Evolutionary conservation across 1,140 invertebrate species (phyloP), one percentile per base, ranked within the genome.

Genomic region (Chironomus tepperi): DNA sequence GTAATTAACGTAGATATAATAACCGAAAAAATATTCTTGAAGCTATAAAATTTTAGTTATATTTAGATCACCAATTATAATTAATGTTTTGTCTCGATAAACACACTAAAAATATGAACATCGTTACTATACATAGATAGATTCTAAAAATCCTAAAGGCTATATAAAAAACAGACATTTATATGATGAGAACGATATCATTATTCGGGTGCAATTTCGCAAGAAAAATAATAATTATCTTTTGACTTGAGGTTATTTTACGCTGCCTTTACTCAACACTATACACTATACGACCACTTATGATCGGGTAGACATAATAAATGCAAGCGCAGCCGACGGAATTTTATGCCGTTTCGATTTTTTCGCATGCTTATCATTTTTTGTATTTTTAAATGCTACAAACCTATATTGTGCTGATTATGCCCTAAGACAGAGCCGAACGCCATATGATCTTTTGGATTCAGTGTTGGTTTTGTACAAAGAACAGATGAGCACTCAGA

Each of bases 391-490:
- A n/a, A 21, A 21, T 12, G 9, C 9, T 42, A 79, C 80, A 79
- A 75, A 82, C 81, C 81, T 77, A 82, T 82, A 75, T 81, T 82
- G 77, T 82, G 81, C 77, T 82, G 81, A 76, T 80, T 82, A 76
- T 80, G 82, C 77, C 81, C 81, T 75, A 82, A 78, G 70, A 82
- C 80, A 74, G 81, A 81, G 74, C 81, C 81, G 76, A 82, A 82
- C 77, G 81, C 81, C 81, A 82, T 82, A 77, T 82, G 79, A 81
- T 82, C 81, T 79, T 82, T 82, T 75, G 80, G 80, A 77, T 81
- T 79, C 77, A 79, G 80, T 77, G 79, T 77, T 70, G 65, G 8
- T 78, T 79, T 74, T 42, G 76, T 70, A 80, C 79, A 79, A 77
- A 82, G 80, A 77, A 80, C 80, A 24, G 43, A 7, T 79, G 81